phyloP scores from a whole-genome alignment of 2,113 vertebrate genomes.

The Sprattus sprattus region DNA sequence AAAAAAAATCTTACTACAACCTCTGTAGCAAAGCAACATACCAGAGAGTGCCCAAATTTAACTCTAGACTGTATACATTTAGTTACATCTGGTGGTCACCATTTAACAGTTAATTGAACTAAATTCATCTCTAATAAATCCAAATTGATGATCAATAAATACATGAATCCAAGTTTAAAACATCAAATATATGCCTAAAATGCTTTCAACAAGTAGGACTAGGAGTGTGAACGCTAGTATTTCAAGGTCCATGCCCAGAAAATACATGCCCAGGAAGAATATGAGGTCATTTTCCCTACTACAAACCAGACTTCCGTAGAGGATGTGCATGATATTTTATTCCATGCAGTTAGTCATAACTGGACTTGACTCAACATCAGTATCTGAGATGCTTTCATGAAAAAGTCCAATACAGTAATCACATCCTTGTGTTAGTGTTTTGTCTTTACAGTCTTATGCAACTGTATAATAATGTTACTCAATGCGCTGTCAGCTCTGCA shows the following conservation, averaged over 20 bases:
- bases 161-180: not conserved
- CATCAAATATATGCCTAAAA: not conserved
- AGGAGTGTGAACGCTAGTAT: not conserved
- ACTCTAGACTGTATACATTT: not conserved
- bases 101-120: not conserved
- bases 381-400: not conserved
- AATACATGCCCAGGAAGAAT: not conserved
- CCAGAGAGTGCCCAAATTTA: not conserved
- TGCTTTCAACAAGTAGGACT: not conserved
- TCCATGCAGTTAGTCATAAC: not conserved
- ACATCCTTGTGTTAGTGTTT: not conserved
- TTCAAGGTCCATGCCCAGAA: too few species aligned
- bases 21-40: not conserved
- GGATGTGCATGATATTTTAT: not conserved
- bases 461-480: too few species aligned
- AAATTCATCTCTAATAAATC: too few species aligned
- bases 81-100: too few species aligned
- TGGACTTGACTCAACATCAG: too few species aligned
- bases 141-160: too few species aligned
- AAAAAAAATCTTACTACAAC: not conserved
- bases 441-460: not conserved
- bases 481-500: not conserved
- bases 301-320: not conserved
- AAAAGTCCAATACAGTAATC: too few species aligned
- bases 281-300: not conserved